Conservation (phyloP, 1,140 invertebrate species). For the Chymomyza costata region DNA sequence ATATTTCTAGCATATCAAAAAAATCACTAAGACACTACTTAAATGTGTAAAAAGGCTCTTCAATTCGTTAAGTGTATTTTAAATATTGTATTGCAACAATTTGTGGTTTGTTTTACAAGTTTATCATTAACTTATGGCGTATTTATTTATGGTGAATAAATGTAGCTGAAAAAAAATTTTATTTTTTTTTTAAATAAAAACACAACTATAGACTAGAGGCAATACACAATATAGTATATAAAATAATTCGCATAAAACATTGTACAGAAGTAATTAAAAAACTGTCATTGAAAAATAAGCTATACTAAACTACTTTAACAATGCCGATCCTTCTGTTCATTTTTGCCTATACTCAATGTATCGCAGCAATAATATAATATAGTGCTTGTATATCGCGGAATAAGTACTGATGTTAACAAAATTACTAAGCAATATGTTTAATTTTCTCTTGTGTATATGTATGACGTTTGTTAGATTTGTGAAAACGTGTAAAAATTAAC, state of each 20-base stretch:
- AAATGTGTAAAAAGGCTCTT: slow-evolving; percentile 54
- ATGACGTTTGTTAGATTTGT: too few species aligned
- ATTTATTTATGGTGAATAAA: slow-evolving; percentile 18
- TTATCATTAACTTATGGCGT: slow-evolving; percentile 55
- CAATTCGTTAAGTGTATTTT: slow-evolving; percentile 8
- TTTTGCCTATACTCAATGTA: too few species aligned
- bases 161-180: slow-evolving; percentile 13
- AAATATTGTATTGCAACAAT: slow-evolving; percentile 70
- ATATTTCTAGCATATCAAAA: slow-evolving; percentile 27
- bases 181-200: slow-evolving; percentile 17
- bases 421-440: too few species aligned
- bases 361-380: too few species aligned
- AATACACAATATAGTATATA: slow-evolving; percentile 31
- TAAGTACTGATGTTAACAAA: too few species aligned
- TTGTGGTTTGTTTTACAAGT: slow-evolving; percentile 22
- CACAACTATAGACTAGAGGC: slow-evolving; percentile 56
- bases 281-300: too few species aligned
- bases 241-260: too few species aligned
- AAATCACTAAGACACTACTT: slow-evolving; percentile 65
- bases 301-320: too few species aligned
- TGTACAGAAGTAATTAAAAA: slow-evolving; percentile 31
- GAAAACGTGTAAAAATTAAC: slow-evolving; percentile 55
- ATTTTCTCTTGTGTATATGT: too few species aligned
- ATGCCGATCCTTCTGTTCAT: too few species aligned
- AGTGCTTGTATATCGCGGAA: too few species aligned